These are phyloP conservation scores for Pristionchus fissidentatus DNA, from an alignment of 2,888 invertebrate genomes.

Conservation along the genomic window DNA sequence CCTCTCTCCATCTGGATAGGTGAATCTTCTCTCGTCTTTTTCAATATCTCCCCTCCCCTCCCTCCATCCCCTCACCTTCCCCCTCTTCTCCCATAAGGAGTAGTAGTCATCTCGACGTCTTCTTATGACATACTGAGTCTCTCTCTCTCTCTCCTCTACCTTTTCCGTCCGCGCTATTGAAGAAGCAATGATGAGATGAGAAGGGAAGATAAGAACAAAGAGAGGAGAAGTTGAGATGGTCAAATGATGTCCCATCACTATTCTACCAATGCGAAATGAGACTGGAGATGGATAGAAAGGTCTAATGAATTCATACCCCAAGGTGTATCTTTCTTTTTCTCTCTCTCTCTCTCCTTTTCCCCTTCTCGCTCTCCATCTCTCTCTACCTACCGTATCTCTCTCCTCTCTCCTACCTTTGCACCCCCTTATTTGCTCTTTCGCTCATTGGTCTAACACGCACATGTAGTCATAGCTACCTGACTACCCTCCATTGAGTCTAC, in stretches of 20 bases:
- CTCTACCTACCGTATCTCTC: slow-evolving; percentile 4
- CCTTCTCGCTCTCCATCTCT: not conserved
- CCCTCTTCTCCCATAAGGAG: slow-evolving; percentile 15
- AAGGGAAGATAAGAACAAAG: not conserved
- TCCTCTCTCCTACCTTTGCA: not conserved
- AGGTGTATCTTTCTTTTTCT: slow-evolving; percentile 10
- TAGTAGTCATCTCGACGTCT: slow-evolving; percentile 5
- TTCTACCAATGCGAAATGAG: not conserved
- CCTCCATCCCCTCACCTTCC: slow-evolving; percentile 4
- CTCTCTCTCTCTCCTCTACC: slow-evolving; percentile 34
- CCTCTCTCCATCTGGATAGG: slow-evolving; percentile 36
- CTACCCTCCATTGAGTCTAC: slow-evolving; percentile 21
- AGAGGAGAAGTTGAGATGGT: not conserved
- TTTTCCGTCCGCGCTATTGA: slow-evolving; percentile 46
- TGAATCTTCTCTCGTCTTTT: slow-evolving; percentile 17
- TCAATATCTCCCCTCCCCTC: not conserved
- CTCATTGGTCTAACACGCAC: not conserved
- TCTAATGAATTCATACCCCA: not conserved
- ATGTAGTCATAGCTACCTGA: not conserved
- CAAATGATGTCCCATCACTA: not conserved
- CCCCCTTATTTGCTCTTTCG: slow-evolving; percentile 32
- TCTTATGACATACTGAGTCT: slow-evolving; percentile 16
- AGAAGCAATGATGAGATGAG: slow-evolving; percentile 11
- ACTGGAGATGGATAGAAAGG: not conserved
- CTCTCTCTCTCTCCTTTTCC: not conserved